Conservation (phyloP, 2,113 vertebrate species). For the Burhinus oedicnemus region DNA sequence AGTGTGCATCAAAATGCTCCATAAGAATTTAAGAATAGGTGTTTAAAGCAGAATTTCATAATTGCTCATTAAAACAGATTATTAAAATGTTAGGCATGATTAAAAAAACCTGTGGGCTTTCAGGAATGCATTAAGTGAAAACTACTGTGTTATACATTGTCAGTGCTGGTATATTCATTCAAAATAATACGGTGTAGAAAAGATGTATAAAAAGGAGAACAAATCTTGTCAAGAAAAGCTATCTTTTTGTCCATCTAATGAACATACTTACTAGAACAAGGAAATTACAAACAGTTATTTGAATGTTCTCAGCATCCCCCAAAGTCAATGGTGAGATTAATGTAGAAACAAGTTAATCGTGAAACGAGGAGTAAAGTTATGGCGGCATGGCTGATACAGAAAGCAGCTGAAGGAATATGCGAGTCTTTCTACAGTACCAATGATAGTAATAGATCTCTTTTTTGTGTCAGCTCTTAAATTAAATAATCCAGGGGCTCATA, state of each 20-base stretch:
- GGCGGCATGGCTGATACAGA: neutral
- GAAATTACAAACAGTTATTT: neutral
- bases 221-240: neutral
- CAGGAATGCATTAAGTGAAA: neutral
- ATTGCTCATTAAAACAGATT: neutral
- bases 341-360: neutral
- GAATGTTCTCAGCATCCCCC: neutral
- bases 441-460: neutral
- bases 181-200: neutral
- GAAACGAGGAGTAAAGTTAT: neutral
- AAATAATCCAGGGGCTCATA: neutral
- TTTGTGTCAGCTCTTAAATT: neutral
- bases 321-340: neutral
- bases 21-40: neutral
- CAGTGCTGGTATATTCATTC: neutral
- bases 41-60: neutral
- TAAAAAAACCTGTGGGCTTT: neutral
- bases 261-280: neutral
- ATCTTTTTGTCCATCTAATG: neutral
- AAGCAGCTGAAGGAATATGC: neutral
- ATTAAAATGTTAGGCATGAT: neutral
- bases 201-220: neutral
- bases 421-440: neutral
- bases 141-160: rapidly evolving
- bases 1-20: neutral